Base-by-base conservation (phyloP, 1,140 invertebrate species). In the Drosophila virilis region DNA sequence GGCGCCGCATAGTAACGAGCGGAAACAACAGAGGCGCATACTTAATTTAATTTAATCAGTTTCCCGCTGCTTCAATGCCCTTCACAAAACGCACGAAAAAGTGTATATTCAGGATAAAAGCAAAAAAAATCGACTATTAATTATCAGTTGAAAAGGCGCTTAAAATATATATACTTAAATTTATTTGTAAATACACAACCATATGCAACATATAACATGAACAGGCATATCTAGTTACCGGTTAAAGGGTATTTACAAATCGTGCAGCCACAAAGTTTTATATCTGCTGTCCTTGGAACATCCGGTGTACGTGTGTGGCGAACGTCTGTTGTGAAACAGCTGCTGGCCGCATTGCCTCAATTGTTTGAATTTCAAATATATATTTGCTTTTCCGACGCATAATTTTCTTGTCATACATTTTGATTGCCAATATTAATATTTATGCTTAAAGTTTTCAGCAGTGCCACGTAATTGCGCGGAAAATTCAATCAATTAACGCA, bases 401-500 rank as follows among this genome's bases (percentile, higher is more conserved):
- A 88, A 83, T 89, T 88, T 88, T 45, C 72, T 74, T 88, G 83
- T 89, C 83, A 88, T 85, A 85, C 74, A 75, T 81, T 86, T 86
- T 86, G 74, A 85, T 85, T 86, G 82, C 60, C 46, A 28, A 65
- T 65, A 77, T 88, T 79, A 80, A 89, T 77, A 89, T 88, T 79
- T 88, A 83, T 88, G 83, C 59, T 51, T 55, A 67, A 48, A 83
- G 69, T 78, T 88, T 66, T 45, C n/a, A n/a, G 32, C 40, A 22
- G 33, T 62, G 79, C 59, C 62, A 32, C 43, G 28, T 51, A 72
- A 62, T 64, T 61, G 77, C 48, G 58, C 55, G 55, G 60, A 62
- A 82, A 79, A 79, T 58, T 73, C 68, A 89, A 88, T 88, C 76
- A 88, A 89, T 88, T 83, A 83, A 76, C 66, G 66, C 66, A 35